Base-by-base conservation (phyloP, 2,797 vertebrate genomes). In the Crenichthys baileyi region DNA sequence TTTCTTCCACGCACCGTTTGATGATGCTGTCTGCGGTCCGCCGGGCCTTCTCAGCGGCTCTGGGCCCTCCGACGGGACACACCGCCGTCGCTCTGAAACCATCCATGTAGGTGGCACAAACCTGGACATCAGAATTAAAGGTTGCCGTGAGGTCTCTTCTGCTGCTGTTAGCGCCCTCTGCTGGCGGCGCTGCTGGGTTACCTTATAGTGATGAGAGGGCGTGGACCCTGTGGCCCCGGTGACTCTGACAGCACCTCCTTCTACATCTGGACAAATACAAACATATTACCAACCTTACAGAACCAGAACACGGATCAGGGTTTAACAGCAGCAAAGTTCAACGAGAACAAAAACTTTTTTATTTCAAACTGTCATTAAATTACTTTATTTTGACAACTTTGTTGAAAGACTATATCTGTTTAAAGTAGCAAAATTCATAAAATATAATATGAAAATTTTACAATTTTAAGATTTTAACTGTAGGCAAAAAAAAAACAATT, bases 41-140 rank as follows among this genome's bases (percentile, higher is more conserved):
- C 24, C 94, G 91, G 87, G 95, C 96, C 90, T 97, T 97, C 7
- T 97, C 91, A 0, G 84, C 82, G 0, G 96, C 95, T 83, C 95
- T 94, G 3, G 96, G 96, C 0, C 96, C 96, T 67, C 92, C 95
- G 5, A 96, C 93, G 0, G 96, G 94, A 91, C 96, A 97, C 55
- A 97, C 96, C 0, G 96, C 96, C 6, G 95, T 97, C 15, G 96
- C 96, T 91, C 96, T 95, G 92, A 96, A 97, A 0, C 97, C 96
- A 67, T 97, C 96, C 88, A 95, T 88, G 81, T 96, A 98, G 72
- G 96, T 97, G 44, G 95, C 95, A 85, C 96, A 97, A 76, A 98
- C 96, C 96, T 98, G 88, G 1, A 15, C 51, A 16, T 15, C 51
- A 41, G 72, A 0, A 7, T 67, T 24, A 67, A 41, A 39, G 7